Conservation (phyloP, 2,888 invertebrate species). For the Leptopilina syphax region DNA sequence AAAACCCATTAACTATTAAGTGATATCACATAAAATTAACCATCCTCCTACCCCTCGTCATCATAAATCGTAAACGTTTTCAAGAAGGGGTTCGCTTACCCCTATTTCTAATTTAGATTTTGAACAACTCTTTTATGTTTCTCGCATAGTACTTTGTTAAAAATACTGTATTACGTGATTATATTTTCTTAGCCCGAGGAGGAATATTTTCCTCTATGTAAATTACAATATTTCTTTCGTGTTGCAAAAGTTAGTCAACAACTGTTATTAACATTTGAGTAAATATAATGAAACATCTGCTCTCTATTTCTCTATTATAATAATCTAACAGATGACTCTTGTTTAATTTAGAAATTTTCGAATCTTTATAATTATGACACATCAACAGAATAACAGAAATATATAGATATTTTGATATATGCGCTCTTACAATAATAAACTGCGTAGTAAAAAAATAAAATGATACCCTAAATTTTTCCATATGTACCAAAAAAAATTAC, state of each 20-base stretch:
- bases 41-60: no score
- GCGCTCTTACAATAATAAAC: no score
- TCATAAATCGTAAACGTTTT: no score
- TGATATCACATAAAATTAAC: no score
- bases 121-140: not conserved
- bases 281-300: slow-evolving; percentile 7
- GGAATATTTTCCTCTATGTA: not conserved
- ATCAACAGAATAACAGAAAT: not conserved
- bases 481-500: no score
- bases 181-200: not conserved
- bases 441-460: no score
- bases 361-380: slow-evolving; percentile 6
- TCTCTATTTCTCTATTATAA: not conserved
- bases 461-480: no score
- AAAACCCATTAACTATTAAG: no score
- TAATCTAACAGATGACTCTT: slow-evolving; percentile 17
- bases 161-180: not conserved
- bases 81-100: no score
- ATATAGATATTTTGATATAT: not conserved
- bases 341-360: not conserved
- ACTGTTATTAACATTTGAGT: slow-evolving; percentile 20
- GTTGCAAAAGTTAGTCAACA: slow-evolving; percentile 6
- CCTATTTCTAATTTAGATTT: not conserved
- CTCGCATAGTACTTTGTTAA: not conserved
- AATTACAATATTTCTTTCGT: slow-evolving; percentile 1